Conservation (phyloP, 1,140 invertebrate genomes). For the Lethocerus indicus region DNA sequence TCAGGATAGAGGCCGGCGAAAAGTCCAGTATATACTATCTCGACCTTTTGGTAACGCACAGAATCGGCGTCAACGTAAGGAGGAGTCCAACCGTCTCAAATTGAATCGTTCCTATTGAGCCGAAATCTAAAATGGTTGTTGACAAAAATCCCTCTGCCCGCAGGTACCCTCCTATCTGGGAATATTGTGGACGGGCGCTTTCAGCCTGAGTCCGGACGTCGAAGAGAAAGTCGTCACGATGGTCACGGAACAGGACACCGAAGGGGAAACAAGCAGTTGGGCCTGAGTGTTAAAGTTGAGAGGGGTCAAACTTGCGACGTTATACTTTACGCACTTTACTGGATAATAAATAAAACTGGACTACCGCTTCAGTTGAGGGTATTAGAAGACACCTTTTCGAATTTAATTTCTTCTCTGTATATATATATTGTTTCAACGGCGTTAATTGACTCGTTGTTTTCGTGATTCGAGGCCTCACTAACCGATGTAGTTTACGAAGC, state of each 20-base stretch:
- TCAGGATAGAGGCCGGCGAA: conserved; percentile 52
- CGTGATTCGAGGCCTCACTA: conserved; percentile 36
- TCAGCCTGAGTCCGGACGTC: conserved; percentile 46
- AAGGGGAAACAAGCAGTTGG: conserved; percentile 45
- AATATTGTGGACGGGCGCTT: conserved; percentile 46
- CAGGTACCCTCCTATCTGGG: conserved; percentile 45
- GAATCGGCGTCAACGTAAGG: conserved; percentile 41
- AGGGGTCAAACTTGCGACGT: conserved; percentile 40
- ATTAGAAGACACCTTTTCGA: too few species aligned
- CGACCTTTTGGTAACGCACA: conserved; percentile 36
- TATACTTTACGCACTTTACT: conserved; percentile 66
- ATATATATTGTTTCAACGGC: neutral
- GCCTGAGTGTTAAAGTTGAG: conserved; percentile 44
- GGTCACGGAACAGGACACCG: conserved; percentile 43
- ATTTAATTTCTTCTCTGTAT: neutral
- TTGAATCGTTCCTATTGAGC: neutral
- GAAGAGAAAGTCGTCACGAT: conserved; percentile 49
- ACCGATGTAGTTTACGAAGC: conserved; percentile 48
- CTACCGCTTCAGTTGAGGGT: conserved; percentile 61
- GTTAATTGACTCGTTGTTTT: conserved; percentile 4
- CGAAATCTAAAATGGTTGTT: neutral
- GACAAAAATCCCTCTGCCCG: neutral
- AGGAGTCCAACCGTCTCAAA: too few species aligned
- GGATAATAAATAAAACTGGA: conserved; percentile 81
- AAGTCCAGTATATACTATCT: conserved; percentile 46